Base-by-base conservation (phyloP, 2,113 vertebrate species). In the Toxotes jaculatrix region DNA sequence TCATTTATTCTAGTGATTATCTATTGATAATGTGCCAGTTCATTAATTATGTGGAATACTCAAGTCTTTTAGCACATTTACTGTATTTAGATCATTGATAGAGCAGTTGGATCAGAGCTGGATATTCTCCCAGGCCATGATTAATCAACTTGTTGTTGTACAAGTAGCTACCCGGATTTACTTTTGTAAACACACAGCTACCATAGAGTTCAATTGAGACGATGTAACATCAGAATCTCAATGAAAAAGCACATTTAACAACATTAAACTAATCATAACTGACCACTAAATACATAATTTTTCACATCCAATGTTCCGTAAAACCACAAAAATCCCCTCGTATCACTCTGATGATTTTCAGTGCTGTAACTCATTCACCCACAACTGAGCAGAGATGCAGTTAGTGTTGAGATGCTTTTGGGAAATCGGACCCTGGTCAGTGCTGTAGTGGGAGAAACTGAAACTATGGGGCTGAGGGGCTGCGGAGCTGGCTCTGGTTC, bases 401-500 rank as follows among this genome's bases (percentile, higher is more conserved):
- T 74, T 43, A 68, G 81, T 81, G 71, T 63, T 62, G 87, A 84
- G 90, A 89, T 68, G 91, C 88, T 82, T 83, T 69, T 19, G 78
- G 88, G 90, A 93, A 93, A 93, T 87, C 75, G 80, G 93, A 93
- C 88, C 74, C 87, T 53, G 89, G 92, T 90, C 93, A 81, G 85
- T 60, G 74, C 80, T 78, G 83, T 55, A 81, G 85, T 65, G 82
- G 83, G 91, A 88, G 89, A 89, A 92, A 92, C 85, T 88, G 87
- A 91, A 92, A 83, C 92, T 91, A 72, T 56, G 73, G 82, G 89
- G 82, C 86, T 77, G 91, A 88, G 89, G 87, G 88, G 88, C 90
- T 89, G 91, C 81, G 83, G 92, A 74, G 90, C 91, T 94, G 94
- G 95, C 95, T 95, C 91, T 93, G 95, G 92, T 96, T 95, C 90